phyloP scores from a whole-genome alignment of 2,797 vertebrate genomes.

The Paguma larvata region DNA sequence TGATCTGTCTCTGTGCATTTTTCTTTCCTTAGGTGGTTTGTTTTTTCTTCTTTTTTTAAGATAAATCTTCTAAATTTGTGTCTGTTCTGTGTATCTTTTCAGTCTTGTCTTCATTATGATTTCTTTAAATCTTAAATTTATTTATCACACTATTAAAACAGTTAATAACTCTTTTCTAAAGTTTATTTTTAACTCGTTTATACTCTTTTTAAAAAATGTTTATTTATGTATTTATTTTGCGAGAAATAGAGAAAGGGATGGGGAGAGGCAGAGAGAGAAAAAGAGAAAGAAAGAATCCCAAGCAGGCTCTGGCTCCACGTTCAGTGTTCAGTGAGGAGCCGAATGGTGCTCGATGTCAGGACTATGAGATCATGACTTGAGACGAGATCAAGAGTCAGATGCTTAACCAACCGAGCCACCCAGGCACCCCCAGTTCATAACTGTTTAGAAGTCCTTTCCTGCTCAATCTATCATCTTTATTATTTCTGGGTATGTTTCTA shows the following conservation, averaged over 20 bases:
- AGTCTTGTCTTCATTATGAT: background rate
- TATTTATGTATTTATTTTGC: too few species aligned
- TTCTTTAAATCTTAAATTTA: slow-evolving; percentile 14
- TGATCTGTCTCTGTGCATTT: background rate
- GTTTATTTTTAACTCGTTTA: too few species aligned
- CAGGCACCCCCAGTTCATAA: background rate
- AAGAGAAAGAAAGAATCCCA: too few species aligned
- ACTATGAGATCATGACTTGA: too few species aligned
- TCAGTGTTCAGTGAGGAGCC: too few species aligned
- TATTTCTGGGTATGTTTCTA: background rate
- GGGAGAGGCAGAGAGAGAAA: too few species aligned
- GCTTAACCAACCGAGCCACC: too few species aligned
- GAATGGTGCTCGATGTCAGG: too few species aligned
- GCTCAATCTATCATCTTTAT: background rate
- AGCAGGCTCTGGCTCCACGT: too few species aligned
- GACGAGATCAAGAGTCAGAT: too few species aligned
- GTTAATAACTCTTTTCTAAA: background rate
- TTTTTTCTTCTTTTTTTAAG: slow-evolving; percentile 1
- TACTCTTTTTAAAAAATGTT: too few species aligned
- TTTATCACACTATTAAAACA: background rate
- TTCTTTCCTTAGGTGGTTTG: background rate
- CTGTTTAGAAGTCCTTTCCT: background rate
- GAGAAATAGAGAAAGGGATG: too few species aligned
- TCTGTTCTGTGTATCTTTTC: background rate
- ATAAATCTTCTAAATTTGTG: background rate